These are phyloP conservation scores for Epinotia demarniana DNA, from an alignment of 2,888 invertebrate genomes.

Conservation along the genomic window DNA sequence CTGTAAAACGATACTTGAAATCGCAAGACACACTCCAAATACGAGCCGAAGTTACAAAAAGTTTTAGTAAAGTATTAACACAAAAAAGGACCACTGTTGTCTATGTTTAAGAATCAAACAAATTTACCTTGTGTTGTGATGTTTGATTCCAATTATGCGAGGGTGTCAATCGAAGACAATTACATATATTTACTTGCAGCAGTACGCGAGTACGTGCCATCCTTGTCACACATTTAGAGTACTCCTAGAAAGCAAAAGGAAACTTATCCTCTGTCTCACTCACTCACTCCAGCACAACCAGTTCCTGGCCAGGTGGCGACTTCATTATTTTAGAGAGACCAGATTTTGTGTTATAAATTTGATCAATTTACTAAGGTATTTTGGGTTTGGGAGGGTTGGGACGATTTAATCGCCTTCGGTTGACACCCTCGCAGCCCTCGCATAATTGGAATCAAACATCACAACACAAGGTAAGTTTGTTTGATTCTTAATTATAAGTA, in stretches of 20 bases:
- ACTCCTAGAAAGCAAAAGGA: not conserved
- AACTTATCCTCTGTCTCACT: not conserved
- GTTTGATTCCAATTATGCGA: no score
- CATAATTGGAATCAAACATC: conserved; percentile 6
- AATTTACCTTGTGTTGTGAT: no score
- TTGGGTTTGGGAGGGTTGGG: not conserved
- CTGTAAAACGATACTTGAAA: not conserved
- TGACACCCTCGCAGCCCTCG: conserved; percentile 1
- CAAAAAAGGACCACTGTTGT: no score
- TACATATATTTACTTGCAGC: no score
- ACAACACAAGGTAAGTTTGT: conserved; percentile 1
- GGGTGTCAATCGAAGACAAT: no score
- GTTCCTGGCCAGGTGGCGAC: not conserved
- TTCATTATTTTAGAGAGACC: conserved; percentile 6
- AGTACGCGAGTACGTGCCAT: not conserved
- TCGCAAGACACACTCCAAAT: not conserved
- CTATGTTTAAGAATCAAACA: no score
- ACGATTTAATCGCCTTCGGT: conserved; percentile 3
- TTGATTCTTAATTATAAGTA: not conserved
- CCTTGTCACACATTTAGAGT: not conserved
- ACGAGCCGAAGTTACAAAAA: not conserved
- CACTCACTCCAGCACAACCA: not conserved
- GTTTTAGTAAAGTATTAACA: not conserved
- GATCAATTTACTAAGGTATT: not conserved
- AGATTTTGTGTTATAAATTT: conserved; percentile 1